These are phyloP conservation scores for Lasioglossum vierecki DNA, from an alignment of 2,888 invertebrate genomes.

Conservation along the genomic window DNA sequence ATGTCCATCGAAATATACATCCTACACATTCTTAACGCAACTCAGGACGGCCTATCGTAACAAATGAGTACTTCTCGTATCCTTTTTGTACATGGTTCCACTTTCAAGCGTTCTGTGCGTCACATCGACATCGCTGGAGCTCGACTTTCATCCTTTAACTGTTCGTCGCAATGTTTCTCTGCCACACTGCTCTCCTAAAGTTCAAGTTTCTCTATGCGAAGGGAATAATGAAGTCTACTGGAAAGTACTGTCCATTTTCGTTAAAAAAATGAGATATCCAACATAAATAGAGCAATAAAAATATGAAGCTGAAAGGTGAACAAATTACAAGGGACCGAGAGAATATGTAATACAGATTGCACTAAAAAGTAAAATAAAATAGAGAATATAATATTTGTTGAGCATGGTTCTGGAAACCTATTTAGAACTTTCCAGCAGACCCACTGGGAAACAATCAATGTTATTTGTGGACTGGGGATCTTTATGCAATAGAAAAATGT, in stretches of 20 bases:
- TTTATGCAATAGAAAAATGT: too few relatives aligned
- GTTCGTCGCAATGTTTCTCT: neutral
- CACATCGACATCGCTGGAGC: neutral
- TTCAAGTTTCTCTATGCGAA: neutral
- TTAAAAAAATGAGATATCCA: neutral
- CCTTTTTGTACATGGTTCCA: conserved; percentile 34
- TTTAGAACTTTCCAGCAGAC: neutral
- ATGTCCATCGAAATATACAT: conserved; percentile 40
- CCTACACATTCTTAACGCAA: conserved; percentile 43
- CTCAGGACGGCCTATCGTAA: conserved; percentile 54
- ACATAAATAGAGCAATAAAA: too few relatives aligned
- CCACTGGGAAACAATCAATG: neutral
- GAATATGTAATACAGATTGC: neutral
- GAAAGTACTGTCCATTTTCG: neutral
- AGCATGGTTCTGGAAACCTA: neutral
- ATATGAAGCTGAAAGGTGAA: neutral
- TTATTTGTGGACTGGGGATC: too few relatives aligned
- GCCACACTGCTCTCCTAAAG: neutral
- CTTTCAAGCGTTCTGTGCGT: conserved; percentile 7
- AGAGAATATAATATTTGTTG: neutral
- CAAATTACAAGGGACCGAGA: neutral
- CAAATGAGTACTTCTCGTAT: conserved; percentile 40
- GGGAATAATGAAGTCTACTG: neutral
- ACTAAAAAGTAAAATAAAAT: neutral
- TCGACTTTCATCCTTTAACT: neutral